Evolutionary conservation across 2,888 invertebrate genomes (phyloP), one percentile per base, ranked within the genome.

Genomic region (Sicus ferrugineus): DNA sequence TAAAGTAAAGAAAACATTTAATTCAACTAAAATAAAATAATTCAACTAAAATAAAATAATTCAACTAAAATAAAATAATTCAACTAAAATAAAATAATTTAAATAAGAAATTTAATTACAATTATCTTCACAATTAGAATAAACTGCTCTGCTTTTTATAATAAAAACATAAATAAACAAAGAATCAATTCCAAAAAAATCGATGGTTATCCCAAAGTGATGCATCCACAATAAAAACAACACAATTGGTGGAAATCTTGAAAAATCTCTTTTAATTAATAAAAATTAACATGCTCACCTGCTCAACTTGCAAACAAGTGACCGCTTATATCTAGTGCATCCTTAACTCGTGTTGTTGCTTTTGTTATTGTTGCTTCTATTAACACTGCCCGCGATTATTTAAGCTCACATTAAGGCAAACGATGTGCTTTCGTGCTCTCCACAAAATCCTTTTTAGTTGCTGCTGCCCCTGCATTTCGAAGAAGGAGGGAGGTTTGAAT

Each of bases 401-500:
- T 42, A 42, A 16, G 9, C 42, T 16, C 46, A 42, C 11, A 21
- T 23, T 9, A 14, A 38, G 19, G 26, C 42, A 48, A n/a, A 59
- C 30, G 21, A 67, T 67, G 67, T 67, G 67, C 19, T 46, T 67
- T 21, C 67, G 59, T 48, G 59, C 30, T 14, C 48, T 67, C 31
- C 46, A 48, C 48, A 46, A 23, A 46, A 21, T 9, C 21, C 14
- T 67, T 16, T 48, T 78, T 65, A 76, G 77, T 71, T 82, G 81
- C 70, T 79, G 77, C 70, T 77, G 4, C 42, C n/a, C 21, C 9
- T 9, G 77, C 70, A 76, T 77, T 69, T 74, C 65, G 69, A 62
- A 78, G 70, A 68, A 72, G 52, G 77, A 78, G 72, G 79, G 78
- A 70, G 82, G 80, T 67, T 74, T 81, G 65, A 81, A 83, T 79